Percentiles rank a stretch among this genome's conserved stretches.
phyloP scores from a whole-genome alignment of 1,140 invertebrate genomes.

The Orius insidiosus region DNA sequence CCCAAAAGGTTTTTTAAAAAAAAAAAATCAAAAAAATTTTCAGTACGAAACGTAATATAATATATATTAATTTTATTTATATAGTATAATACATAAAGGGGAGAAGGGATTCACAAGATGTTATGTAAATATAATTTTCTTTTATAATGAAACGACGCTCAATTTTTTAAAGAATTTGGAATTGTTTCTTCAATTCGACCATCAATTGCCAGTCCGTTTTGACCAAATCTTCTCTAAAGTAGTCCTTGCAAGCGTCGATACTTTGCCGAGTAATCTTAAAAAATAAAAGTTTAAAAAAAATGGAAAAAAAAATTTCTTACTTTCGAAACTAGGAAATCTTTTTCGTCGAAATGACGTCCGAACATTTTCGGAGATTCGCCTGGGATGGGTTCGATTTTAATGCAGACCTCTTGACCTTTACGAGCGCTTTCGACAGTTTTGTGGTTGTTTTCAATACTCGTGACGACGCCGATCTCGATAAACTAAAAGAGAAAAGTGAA shows the following conservation, averaged over 20 bases:
- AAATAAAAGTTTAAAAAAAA: conserved; percentile 29
- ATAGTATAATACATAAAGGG: too few species aligned
- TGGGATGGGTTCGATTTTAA: conserved; percentile 92
- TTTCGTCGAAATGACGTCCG: conserved; percentile 94
- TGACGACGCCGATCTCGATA: conserved; percentile 84
- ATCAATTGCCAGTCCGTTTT: conserved; percentile 97
- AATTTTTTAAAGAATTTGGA: conserved; percentile 78
- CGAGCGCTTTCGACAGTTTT: conserved; percentile 81
- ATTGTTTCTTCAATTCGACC: conserved; percentile 94
- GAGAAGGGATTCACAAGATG: too few species aligned
- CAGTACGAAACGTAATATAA: too few species aligned
- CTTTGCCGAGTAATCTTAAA: conserved; percentile 85
- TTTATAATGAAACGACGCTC: not conserved
- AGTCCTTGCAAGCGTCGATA: conserved; percentile 97
- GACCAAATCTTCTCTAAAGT: conserved; percentile 91
- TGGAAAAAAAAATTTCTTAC: conserved; percentile 40
- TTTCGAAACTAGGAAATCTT: conserved; percentile 88
- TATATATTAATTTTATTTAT: too few species aligned
- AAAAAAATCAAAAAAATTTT: too few species aligned
- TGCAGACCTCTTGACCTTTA: conserved; percentile 94
- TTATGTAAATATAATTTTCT: conserved; percentile 1
- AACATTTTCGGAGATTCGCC: conserved; percentile 97
- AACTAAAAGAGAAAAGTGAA: conserved; percentile 42
- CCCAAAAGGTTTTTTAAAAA: too few species aligned
- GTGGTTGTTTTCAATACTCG: conserved; percentile 82